A percentile compares a stretch with the other conserved stretches of the same genome.
Evolutionary conservation across 2,113 vertebrate species (phyloP).

Genomic region (Phalacrocorax aristotelis): DNA sequence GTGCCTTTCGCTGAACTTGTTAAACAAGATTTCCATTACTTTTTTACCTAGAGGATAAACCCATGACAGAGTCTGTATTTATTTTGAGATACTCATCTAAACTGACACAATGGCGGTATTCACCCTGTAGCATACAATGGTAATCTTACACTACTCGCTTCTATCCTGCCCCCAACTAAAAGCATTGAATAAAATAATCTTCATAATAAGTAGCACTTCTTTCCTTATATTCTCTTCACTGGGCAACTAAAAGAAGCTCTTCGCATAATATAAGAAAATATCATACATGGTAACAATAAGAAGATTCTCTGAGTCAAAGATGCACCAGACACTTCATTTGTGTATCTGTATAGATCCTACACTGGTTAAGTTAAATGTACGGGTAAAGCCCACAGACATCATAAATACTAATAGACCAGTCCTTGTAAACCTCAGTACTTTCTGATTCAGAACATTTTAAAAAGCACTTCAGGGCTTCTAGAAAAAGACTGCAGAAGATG

Average conservation of each 20-base stretch:
- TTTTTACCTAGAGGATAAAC: slow-evolving; percentile 66
- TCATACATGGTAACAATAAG: neutral
- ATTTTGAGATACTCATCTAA: slow-evolving; percentile 70
- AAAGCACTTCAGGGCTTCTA: neutral
- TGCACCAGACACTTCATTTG: neutral
- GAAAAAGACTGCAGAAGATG: neutral
- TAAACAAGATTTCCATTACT: slow-evolving; percentile 67
- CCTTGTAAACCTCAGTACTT: neutral
- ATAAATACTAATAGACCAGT: neutral
- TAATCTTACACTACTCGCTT: neutral
- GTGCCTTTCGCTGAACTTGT: slow-evolving; percentile 70
- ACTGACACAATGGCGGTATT: slow-evolving; percentile 48
- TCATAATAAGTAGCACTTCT: neutral
- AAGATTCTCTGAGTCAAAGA: neutral
- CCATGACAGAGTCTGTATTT: slow-evolving; percentile 67
- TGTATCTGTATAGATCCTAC: neutral
- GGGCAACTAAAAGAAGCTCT: neutral
- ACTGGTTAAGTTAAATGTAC: neutral
- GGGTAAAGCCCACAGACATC: neutral
- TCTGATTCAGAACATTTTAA: neutral
- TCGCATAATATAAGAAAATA: neutral
- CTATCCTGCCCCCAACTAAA: neutral
- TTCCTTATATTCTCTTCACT: neutral
- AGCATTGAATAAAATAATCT: neutral
- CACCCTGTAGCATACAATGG: slow-evolving; percentile 14